These are phyloP conservation scores for Artemia franciscana DNA, from an alignment of 1,140 invertebrate genomes.

Conservation along the genomic window DNA sequence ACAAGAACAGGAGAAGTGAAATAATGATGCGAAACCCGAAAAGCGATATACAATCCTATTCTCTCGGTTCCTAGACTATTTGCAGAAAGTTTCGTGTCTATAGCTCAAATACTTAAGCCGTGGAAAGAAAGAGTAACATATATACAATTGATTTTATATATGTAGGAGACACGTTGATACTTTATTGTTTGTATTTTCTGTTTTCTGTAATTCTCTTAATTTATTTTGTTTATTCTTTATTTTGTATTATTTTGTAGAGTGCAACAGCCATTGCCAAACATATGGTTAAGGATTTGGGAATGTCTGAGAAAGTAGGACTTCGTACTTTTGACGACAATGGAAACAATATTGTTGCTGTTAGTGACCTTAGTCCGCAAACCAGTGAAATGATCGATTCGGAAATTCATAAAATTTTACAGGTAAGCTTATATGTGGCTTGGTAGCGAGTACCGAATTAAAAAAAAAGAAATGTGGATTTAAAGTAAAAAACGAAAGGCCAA, in stretches of 20 bases:
- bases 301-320: slow-evolving; percentile 87
- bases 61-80: too few species aligned
- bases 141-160: neutral
- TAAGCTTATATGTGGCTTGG: too few species aligned
- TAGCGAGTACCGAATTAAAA: too few species aligned
- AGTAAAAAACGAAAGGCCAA: too few species aligned
- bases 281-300: slow-evolving; percentile 92
- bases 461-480: too few species aligned
- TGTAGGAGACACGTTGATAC: neutral
- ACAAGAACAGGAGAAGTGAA: too few species aligned
- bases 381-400: slow-evolving; percentile 72
- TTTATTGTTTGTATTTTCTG: neutral
- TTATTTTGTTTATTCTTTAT: neutral
- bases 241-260: slow-evolving; percentile 38
- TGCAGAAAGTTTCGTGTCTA: neutral
- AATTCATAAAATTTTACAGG: slow-evolving; percentile 64
- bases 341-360: slow-evolving; percentile 29
- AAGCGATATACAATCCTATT: too few species aligned
- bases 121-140: neutral
- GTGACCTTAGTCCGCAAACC: slow-evolving; percentile 51
- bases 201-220: neutral
- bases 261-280: slow-evolving; percentile 71
- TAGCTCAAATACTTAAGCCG: neutral
- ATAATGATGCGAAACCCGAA: too few species aligned
- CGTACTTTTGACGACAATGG: slow-evolving; percentile 34